A percentile compares a stretch with the other conserved stretches of the same genome.
Conservation (phyloP, 2,888 invertebrate genomes). For the Synanthedon formicaeformis region DNA sequence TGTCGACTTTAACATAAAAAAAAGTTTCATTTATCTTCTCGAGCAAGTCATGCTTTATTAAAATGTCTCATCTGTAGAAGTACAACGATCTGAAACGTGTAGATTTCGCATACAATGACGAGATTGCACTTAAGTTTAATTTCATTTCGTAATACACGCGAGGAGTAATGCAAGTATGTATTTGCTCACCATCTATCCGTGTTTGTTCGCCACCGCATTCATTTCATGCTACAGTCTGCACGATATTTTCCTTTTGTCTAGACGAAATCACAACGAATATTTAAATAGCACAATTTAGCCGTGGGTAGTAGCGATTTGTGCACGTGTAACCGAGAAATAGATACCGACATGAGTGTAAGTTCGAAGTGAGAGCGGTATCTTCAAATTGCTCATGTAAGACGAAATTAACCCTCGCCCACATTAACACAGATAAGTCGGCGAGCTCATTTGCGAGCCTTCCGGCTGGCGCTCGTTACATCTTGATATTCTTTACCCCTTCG, state of each 20-base stretch:
- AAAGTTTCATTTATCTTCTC: no score
- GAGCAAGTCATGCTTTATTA: no score
- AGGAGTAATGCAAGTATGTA: constrained; percentile 19
- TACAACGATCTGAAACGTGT: constrained; percentile 2
- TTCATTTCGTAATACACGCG: constrained; percentile 62
- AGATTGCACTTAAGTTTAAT: constrained; percentile 40
- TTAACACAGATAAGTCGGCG: constrained; percentile 68
- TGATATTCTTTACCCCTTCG: constrained; percentile 70
- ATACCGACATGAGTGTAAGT: constrained; percentile 40
- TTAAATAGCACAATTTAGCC: constrained; percentile 37
- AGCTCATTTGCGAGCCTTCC: constrained; percentile 71
- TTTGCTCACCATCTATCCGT: constrained; percentile 55
- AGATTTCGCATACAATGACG: constrained; percentile 12
- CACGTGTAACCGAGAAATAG: neutral
- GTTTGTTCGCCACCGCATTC: constrained; percentile 56
- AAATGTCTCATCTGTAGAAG: constrained; percentile 4
- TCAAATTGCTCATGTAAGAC: constrained; percentile 68
- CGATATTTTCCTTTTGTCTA: constrained; percentile 70
- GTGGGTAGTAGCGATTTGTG: neutral
- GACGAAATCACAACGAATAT: constrained; percentile 68
- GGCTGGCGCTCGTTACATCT: constrained; percentile 67
- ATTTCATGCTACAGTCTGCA: constrained; percentile 48
- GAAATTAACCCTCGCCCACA: constrained; percentile 69
- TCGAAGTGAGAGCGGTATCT: constrained; percentile 47
- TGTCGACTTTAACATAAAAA: no score